Evolutionary conservation across 2,797 vertebrate species (phyloP).

Genomic region (Chiloscyllium punctatum): DNA sequence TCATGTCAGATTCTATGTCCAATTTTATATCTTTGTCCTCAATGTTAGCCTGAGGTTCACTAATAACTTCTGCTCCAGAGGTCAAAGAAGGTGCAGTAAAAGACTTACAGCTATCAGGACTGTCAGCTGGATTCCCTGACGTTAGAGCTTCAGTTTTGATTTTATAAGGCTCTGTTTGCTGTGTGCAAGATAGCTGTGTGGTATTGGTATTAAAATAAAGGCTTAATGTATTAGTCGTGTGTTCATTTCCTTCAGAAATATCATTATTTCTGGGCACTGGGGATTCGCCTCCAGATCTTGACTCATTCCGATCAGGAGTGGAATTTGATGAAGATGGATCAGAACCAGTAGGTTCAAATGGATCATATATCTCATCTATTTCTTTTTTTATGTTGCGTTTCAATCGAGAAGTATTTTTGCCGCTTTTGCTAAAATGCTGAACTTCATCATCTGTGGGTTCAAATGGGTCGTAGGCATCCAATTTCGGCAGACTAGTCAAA

Average conservation of each 20-base stretch:
- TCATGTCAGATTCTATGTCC: background rate
- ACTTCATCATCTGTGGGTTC: slow-evolving; percentile 59
- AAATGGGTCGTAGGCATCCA: slow-evolving; percentile 59
- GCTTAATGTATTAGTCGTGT: background rate
- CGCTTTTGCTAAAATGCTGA: slow-evolving; percentile 54
- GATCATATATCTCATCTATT: slow-evolving; percentile 81
- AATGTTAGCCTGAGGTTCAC: background rate
- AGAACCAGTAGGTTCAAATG: slow-evolving; percentile 87
- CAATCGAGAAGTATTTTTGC: slow-evolving; percentile 55
- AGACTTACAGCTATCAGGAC: background rate
- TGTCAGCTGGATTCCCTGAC: background rate
- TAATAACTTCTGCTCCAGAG: background rate
- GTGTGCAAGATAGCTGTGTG: background rate
- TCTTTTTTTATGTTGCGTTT: slow-evolving; percentile 54
- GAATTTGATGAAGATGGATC: slow-evolving; percentile 67
- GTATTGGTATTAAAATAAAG: background rate
- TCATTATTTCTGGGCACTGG: background rate
- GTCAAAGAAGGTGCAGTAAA: no score
- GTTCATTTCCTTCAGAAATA: background rate
- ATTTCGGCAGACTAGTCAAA: slow-evolving; percentile 57
- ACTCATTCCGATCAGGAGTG: background rate
- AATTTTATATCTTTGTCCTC: background rate
- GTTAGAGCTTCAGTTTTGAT: background rate
- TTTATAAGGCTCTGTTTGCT: background rate
- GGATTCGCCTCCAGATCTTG: background rate